Base-by-base conservation (phyloP, 2,113 vertebrate species). In the Pterophyllum scalare region DNA sequence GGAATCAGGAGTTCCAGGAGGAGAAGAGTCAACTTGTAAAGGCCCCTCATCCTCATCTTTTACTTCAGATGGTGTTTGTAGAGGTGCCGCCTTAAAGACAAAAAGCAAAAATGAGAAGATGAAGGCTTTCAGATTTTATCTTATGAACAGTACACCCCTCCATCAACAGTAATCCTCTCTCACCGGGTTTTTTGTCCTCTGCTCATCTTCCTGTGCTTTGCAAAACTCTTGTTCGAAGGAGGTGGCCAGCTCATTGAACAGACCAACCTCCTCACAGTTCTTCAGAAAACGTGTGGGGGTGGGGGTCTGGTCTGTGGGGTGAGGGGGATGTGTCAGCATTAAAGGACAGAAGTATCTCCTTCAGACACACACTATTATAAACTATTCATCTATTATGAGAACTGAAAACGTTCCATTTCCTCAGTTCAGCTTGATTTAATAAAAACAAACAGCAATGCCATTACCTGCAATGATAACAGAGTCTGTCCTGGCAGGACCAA, bases 171-270 rank as follows among this genome's bases (percentile, higher is more conserved):
- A 6, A 65, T 64, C 26, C 31, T 20, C 75, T 59, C 94, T 95
- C 75, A 96, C 95, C 76, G 89, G 84, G 76, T 94, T 93, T 89
- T 95, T 96, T 67, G 94, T 90, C 87, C 93, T 94, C 92, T 98
- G 98, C 62, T 99, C 98, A 7, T 99, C 98, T 81, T 99, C 98
- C 0, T 97, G 81, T 6, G 96, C 97, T 91, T 97, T 99, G 93
- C 96, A 97, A 95, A 99, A 98, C 89, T 99, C 98, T 70, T 98
- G 97, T 93, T 99, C 98, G 64, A 99, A 99, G 88, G 98, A 98
- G 79, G 93, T 97, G 78, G 97, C 98, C 77, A 99, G 95, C 87
- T 99, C 98, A 85, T 97, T 98, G 95, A 99, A 99, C 7, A 99
- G 95, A 12, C 98, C 98, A 75, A 99, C 98, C 85, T 99, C 98